These are phyloP conservation scores for Forbesichthys agassizii DNA, from an alignment of 2,113 vertebrate species.

Conservation along the genomic window DNA sequence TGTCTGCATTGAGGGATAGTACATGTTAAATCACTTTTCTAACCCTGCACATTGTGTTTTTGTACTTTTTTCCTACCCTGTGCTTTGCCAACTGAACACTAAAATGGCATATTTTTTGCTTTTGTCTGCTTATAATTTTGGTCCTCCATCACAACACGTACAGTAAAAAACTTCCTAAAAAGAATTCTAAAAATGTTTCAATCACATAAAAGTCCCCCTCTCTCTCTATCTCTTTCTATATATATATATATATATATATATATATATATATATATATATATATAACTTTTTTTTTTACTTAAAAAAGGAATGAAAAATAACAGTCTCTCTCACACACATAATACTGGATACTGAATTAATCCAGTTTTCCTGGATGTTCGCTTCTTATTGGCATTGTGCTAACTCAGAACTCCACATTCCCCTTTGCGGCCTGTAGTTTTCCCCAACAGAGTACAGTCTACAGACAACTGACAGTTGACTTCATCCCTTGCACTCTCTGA, in stretches of 20 bases:
- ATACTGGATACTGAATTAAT: constrained; percentile 63
- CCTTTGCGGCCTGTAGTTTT: constrained; percentile 49
- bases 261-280: too few relatives aligned
- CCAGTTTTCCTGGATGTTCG: constrained; percentile 61
- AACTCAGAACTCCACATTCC: constrained; percentile 52
- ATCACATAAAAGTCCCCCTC: constrained; percentile 69
- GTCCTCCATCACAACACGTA: constrained; percentile 79
- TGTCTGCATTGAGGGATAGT: constrained; percentile 72
- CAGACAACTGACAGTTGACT: constrained; percentile 66
- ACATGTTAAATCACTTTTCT: constrained; percentile 63
- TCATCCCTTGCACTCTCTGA: constrained; percentile 53
- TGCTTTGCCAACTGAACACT: constrained; percentile 74
- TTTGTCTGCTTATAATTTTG: constrained; percentile 78
- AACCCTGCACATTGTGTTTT: constrained; percentile 64
- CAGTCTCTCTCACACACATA: constrained; percentile 78
- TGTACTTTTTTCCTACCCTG: constrained; percentile 72
- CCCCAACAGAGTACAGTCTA: constrained; percentile 69
- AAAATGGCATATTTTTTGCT: constrained; percentile 77
- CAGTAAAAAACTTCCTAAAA: constrained; percentile 82
- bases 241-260: too few relatives aligned
- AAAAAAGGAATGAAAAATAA: constrained; percentile 75
- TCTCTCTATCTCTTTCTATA: too few relatives aligned
- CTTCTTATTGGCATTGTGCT: constrained; percentile 73
- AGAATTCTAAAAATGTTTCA: constrained; percentile 77
- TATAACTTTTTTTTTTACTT: constrained; percentile 56